These are phyloP conservation scores for Cyprinella venusta DNA, from an alignment of 2,797 vertebrate genomes.

Conservation along the genomic window DNA sequence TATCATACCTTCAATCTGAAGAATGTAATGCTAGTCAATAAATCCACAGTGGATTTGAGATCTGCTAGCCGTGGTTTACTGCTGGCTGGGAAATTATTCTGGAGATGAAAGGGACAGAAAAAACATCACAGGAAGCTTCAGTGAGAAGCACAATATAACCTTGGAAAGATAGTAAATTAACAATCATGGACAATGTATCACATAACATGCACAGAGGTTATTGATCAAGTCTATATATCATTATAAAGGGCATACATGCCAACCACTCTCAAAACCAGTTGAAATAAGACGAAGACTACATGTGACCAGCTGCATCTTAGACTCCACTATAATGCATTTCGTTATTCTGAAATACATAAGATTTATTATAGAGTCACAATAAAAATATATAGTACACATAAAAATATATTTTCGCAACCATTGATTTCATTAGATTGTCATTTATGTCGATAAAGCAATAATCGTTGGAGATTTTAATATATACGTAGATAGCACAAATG, in stretches of 20 bases:
- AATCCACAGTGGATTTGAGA: constrained; percentile 95
- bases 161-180: neutral
- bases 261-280: neutral
- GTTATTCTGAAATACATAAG: neutral
- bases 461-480: too few species aligned
- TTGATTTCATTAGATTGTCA: neutral
- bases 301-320: neutral
- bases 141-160: neutral
- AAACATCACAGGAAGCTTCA: constrained; percentile 18
- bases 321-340: neutral
- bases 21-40: constrained; percentile 98
- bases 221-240: neutral
- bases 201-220: neutral
- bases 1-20: constrained; percentile 94
- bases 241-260: neutral
- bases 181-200: neutral
- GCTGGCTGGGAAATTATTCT: constrained; percentile 98
- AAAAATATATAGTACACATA: neutral
- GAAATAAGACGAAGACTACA: neutral
- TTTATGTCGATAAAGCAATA: too few species aligned
- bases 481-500: too few species aligned
- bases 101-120: constrained; percentile 46
- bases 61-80: constrained; percentile 89
- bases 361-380: neutral
- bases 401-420: neutral